Evolutionary conservation across 2,888 invertebrate genomes (phyloP), one percentile per base, ranked within the genome.

Genomic region (Agrypnus murinus): DNA sequence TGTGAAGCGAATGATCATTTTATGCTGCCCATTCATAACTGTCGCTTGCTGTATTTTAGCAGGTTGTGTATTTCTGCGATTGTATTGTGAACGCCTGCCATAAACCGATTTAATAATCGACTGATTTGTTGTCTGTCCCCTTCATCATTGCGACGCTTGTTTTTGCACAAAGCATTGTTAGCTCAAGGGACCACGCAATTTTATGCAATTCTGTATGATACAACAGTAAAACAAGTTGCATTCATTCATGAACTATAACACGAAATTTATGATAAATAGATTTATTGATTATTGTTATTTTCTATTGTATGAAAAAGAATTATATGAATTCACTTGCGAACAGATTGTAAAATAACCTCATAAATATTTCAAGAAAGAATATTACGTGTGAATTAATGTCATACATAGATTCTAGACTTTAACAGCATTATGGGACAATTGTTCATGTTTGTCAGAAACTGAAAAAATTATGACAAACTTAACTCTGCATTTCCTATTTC

Each of bases 81-180:
- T 81, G 79, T 75, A 73, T 77, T 80, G 77, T 74, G 76, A 76
- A 76, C 72, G 74, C 75, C 77, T 74, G 77, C 81, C 78, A 80
- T 81, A 80, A 81, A 79, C 78, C 79, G 80, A 81, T 82, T 82
- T 80, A 79, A 81, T 82, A 82, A 81, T 81, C 80, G 80, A 79
- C 79, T 76, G 81, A 82, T 82, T 81, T 82, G 82, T 81, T 79
- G 79, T 77, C 75, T 78, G 79, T 79, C 79, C 79, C 79, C 81
- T 77, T 81, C 81, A 80, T 82, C 81, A 81, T 77, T 74, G 80
- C 75, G 58, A 74, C 79, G 79, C 80, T 82, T 82, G 82, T 81
- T 82, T 81, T 81, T 79, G 77, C 76, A 81, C 81, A 82, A 83
- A 80, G 81, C 80, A 78, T 79, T 80, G 80, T 80, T 81, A 80